These are phyloP conservation scores for Brenthis hecate DNA, from an alignment of 2,888 invertebrate genomes.

Conservation along the genomic window DNA sequence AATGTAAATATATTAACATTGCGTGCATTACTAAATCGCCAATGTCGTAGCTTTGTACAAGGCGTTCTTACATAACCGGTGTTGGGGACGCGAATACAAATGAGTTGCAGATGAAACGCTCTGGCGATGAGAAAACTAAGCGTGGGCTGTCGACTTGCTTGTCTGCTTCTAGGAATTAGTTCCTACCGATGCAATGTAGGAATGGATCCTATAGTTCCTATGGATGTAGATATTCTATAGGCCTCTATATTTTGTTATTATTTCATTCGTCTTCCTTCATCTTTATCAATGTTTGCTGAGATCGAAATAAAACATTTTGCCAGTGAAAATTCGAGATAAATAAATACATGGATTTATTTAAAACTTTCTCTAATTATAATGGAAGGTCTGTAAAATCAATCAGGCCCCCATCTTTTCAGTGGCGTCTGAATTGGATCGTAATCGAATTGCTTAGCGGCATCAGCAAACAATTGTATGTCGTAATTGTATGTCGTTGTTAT, in stretches of 20 bases:
- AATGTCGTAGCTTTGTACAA: conserved; percentile 60
- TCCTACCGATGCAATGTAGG: not conserved
- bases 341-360: not conserved
- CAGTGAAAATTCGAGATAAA: too few relatives aligned
- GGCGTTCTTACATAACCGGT: conserved; percentile 61
- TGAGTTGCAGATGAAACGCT: conserved; percentile 42
- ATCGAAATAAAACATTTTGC: not conserved
- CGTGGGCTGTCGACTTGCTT: conserved; percentile 36
- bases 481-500: conserved; percentile 49
- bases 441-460: conserved; percentile 48
- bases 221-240: too few relatives aligned
- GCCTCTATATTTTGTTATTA: not conserved
- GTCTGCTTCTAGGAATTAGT: conserved; percentile 29
- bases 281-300: not conserved
- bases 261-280: not conserved
- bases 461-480: conserved; percentile 62
- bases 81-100: conserved; percentile 62
- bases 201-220: not conserved
- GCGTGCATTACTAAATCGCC: conserved; percentile 55
- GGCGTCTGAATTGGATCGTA: conserved; percentile 49
- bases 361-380: not conserved
- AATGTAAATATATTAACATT: conserved; percentile 40
- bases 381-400: conserved; percentile 8
- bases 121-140: conserved; percentile 35
- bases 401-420: conserved; percentile 30